These are phyloP conservation scores for Ictalurus punctatus DNA, from an alignment of 2,113 vertebrate genomes.

Conservation along the genomic window DNA sequence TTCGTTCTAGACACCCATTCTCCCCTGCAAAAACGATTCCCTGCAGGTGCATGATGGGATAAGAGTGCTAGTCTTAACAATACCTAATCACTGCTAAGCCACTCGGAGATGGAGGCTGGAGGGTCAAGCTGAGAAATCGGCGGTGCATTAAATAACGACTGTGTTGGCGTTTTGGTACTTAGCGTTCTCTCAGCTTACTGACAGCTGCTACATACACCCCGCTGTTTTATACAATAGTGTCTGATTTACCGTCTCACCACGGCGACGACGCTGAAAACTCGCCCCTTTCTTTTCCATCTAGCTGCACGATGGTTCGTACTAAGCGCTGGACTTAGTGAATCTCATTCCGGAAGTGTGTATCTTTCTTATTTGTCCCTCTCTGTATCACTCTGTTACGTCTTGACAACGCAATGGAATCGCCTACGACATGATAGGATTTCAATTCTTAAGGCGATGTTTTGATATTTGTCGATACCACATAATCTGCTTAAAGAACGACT, in stretches of 20 bases:
- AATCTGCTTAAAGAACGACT: background rate
- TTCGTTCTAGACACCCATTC: background rate
- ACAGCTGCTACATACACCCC: slow-evolving; percentile 13
- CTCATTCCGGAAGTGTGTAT: background rate
- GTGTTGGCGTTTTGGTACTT: slow-evolving; percentile 2
- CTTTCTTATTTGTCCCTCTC: background rate
- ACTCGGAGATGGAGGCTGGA: slow-evolving; percentile 5
- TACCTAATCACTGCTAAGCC: slow-evolving; percentile 38
- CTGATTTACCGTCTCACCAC: slow-evolving; percentile 6
- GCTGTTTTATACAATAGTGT: background rate
- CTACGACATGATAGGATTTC: background rate
- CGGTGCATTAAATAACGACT: background rate
- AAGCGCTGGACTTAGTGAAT: background rate
- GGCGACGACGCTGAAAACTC: background rate
- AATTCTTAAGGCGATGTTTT: background rate
- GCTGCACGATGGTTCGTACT: background rate
- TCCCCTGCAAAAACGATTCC: slow-evolving; percentile 14
- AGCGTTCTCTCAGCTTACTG: slow-evolving; percentile 1
- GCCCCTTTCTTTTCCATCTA: background rate
- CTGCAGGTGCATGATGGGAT: slow-evolving; percentile 30
- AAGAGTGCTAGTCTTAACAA: slow-evolving; percentile 30
- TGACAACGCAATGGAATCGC: background rate
- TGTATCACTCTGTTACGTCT: background rate
- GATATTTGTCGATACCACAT: background rate
- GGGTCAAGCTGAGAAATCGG: background rate